Evolutionary conservation across 1,140 invertebrate species (phyloP).

Genomic region (Tribolium madens): DNA sequence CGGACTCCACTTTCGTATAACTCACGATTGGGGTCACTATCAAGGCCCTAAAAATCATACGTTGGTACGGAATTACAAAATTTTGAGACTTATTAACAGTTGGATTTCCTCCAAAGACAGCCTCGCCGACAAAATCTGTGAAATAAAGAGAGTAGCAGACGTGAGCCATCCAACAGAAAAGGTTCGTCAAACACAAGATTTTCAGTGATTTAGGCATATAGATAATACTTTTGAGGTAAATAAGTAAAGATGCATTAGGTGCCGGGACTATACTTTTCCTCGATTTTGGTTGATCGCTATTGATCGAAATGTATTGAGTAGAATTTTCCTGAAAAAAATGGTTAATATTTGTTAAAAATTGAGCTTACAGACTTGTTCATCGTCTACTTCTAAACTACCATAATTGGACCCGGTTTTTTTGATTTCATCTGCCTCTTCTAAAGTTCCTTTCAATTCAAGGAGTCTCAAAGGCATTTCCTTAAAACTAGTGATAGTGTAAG

Average conservation of each 20-base stretch:
- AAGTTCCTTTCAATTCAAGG: slow-evolving; percentile 62
- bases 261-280: slow-evolving; percentile 59
- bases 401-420: slow-evolving; percentile 41
- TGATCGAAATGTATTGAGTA: neutral
- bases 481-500: slow-evolving; percentile 86
- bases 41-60: slow-evolving; percentile 74
- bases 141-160: slow-evolving; percentile 97
- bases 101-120: slow-evolving; percentile 93
- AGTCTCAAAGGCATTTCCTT: slow-evolving; percentile 84
- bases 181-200: slow-evolving; percentile 91
- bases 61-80: neutral
- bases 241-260: slow-evolving; percentile 70
- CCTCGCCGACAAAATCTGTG: slow-evolving; percentile 96
- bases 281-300: neutral
- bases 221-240: slow-evolving; percentile 91
- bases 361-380: neutral
- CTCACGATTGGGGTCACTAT: slow-evolving; percentile 72
- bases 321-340: neutral
- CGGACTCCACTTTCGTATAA: slow-evolving; percentile 91
- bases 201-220: slow-evolving; percentile 89
- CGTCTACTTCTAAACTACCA: slow-evolving; percentile 35
- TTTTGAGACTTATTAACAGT: slow-evolving; percentile 69
- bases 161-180: slow-evolving; percentile 98
- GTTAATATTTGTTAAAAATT: neutral
- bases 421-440: neutral